These are phyloP conservation scores for Psophia crepitans DNA, from an alignment of 2,113 vertebrate species.

Conservation along the genomic window DNA sequence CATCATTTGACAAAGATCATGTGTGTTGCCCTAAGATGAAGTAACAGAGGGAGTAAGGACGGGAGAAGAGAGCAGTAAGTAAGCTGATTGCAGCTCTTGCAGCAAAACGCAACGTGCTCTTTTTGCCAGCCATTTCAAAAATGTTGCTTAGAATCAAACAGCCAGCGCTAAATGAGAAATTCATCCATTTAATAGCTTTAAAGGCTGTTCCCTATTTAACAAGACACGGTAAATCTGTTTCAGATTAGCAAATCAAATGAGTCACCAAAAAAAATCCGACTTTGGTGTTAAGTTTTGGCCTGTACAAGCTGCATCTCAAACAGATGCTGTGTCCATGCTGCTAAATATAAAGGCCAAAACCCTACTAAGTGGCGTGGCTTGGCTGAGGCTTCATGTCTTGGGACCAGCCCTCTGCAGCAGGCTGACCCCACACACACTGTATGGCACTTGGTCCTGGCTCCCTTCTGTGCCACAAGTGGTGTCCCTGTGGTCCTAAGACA, in stretches of 20 bases:
- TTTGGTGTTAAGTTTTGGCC: conserved; percentile 30
- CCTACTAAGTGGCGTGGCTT: neutral
- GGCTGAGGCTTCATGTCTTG: neutral
- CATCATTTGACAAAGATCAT: neutral
- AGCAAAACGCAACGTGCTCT: neutral
- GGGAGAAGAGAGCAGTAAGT: neutral
- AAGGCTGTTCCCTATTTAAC: conserved; percentile 15
- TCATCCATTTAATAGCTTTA: conserved; percentile 43
- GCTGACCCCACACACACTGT: neutral
- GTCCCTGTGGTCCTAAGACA: neutral
- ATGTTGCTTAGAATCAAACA: conserved; percentile 28
- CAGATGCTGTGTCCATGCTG: neutral
- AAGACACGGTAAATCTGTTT: conserved; percentile 40
- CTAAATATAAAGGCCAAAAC: neutral
- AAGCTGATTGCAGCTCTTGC: neutral
- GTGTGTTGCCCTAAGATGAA: neutral
- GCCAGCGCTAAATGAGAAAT: neutral
- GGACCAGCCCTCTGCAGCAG: neutral
- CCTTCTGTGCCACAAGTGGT: neutral
- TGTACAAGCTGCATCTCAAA: neutral
- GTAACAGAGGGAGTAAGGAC: neutral
- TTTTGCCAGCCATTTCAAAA: conserved; percentile 24
- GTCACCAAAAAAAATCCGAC: neutral
- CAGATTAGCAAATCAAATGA: conserved; percentile 38
- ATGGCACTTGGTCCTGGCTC: neutral